Conservation (phyloP, 2,797 vertebrate species). For the Paguma larvata region DNA sequence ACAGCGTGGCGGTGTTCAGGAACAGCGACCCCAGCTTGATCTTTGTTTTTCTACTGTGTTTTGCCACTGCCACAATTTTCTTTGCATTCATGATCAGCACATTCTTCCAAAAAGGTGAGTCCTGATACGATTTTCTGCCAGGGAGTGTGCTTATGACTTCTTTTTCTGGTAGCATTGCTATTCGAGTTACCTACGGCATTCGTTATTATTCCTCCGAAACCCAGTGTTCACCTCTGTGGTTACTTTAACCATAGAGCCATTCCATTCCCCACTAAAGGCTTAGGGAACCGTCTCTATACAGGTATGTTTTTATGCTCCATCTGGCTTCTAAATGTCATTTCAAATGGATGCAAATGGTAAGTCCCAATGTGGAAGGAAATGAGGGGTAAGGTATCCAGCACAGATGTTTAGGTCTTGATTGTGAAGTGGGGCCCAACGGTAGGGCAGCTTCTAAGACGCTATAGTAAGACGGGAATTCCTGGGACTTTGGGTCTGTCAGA, state of each 20-base stretch:
- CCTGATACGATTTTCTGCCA: background rate
- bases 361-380: background rate
- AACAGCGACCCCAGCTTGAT: conserved; percentile 95
- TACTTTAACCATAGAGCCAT: background rate
- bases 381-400: background rate
- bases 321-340: background rate
- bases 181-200: background rate
- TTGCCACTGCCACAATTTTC: conserved; percentile 94
- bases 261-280: background rate
- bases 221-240: background rate
- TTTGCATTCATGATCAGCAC: conserved; percentile 98
- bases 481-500: background rate
- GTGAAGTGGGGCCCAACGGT: background rate
- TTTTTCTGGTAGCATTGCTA: background rate
- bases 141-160: background rate
- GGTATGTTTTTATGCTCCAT: background rate
- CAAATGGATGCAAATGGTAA: background rate
- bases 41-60: conserved; percentile 94
- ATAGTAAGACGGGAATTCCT: background rate
- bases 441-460: background rate
- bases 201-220: background rate
- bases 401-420: background rate
- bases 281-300: background rate
- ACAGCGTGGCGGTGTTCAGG: conserved; percentile 93
- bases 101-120: conserved; percentile 95